Base-by-base conservation (phyloP, 2,888 invertebrate genomes). In the Elgonia sp. region DNA sequence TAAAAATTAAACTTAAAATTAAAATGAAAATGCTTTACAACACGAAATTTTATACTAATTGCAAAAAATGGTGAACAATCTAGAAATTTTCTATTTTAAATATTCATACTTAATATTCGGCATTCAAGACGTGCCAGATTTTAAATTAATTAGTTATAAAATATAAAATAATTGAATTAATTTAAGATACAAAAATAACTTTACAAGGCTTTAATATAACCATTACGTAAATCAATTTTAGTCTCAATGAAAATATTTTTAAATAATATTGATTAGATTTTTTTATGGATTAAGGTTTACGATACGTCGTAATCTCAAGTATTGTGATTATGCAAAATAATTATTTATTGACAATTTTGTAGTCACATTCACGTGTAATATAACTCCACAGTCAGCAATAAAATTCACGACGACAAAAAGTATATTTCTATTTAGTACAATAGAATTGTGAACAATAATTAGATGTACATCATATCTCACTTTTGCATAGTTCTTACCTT, bases 251-350 rank as follows among this genome's bases (percentile, higher is more conserved):
- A 81, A 69, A 29, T 60, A 70, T 55, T 65, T 80, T 69, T 18
- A 37, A 60, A 12, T 20, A 39, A 21, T 21, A 39, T 63, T 72
- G 81, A 81, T 81, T 81, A 81, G 29, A 81, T 70, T 63, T 67
- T 29, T 81, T 72, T 57, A 81, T 81, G 81, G 70, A 81, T 81
- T 81, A 81, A 81, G 72, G 81, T 81, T 81, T 81, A 81, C 72
- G 81, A 81, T 69, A 37, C 20, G 37, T 63, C 69, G 62, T 80
- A 62, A 57, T 72, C 72, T 39, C 46, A 60, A 18, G 21, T 60
- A 60, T 69, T 69, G 46, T 69, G 57, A 69, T 69, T 80, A 79
- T 79, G 67, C 57, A 79, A 79, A 79, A 79, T 63, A 57, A 67
- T 79, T 65, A 79, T 65, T 46, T 60, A 69, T 69, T 55, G 60